A percentile compares a stretch with the other conserved stretches of the same genome.
These are phyloP conservation scores for Puntigrus tetrazona DNA, from an alignment of 2,113 vertebrate species.

Conservation along the genomic window DNA sequence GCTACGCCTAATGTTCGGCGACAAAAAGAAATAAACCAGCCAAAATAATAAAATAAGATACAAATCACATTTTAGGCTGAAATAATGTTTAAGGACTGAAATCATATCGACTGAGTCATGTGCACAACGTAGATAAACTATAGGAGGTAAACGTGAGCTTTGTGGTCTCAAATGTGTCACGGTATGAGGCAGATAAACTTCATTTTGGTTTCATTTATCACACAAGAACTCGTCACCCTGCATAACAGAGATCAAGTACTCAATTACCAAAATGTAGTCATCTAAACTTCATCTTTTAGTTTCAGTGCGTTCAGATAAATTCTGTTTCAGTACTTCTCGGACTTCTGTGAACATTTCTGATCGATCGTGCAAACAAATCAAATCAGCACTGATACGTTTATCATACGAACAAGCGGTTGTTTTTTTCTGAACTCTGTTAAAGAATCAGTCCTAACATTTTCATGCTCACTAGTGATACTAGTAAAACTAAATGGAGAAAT, in stretches of 20 bases:
- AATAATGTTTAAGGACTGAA: background rate
- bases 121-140: background rate
- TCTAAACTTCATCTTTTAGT: background rate
- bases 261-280: background rate
- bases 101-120: background rate
- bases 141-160: background rate
- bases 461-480: background rate
- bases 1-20: background rate
- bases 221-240: background rate
- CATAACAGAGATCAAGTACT: background rate
- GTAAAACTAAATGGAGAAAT: background rate
- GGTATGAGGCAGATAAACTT: background rate
- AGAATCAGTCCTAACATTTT: background rate
- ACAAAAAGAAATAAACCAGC: background rate
- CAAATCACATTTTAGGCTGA: background rate
- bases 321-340: background rate
- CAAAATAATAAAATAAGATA: too few relatives aligned
- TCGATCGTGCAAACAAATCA: background rate
- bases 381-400: background rate
- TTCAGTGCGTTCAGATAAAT: background rate
- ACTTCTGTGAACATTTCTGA: background rate
- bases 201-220: background rate
- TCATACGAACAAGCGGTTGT: background rate
- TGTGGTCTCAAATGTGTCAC: background rate
- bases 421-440: background rate